Percentiles rank a stretch among this genome's conserved stretches.
phyloP scores from a whole-genome alignment of 2,113 vertebrate species.

The Cinclus cinclus region DNA sequence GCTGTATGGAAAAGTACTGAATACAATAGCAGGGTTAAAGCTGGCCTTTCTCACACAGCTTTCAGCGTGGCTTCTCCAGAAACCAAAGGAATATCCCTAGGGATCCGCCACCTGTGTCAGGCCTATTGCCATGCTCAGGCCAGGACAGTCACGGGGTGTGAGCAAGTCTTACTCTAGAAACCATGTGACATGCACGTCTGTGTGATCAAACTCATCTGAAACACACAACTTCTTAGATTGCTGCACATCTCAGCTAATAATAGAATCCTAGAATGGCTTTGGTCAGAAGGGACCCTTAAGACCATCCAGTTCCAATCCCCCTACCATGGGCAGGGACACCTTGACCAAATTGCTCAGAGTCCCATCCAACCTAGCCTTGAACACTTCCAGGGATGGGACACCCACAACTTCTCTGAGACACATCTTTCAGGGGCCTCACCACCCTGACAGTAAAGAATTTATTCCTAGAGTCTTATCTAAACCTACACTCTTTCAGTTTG shows the following conservation, averaged over 20 bases:
- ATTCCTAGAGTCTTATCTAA: not conserved
- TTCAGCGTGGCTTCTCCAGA: not conserved
- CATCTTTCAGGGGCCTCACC: not conserved
- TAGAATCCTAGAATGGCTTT: not conserved
- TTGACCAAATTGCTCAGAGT: not conserved
- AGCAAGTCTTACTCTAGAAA: not conserved
- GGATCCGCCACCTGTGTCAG: rapidly evolving
- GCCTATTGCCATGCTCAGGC: not conserved
- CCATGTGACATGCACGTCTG: not conserved
- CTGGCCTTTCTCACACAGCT: not conserved
- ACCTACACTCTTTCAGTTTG: not conserved
- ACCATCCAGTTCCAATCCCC: not conserved
- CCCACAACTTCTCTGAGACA: not conserved
- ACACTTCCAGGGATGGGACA: not conserved
- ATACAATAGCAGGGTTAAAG: not conserved
- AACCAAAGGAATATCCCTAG: not conserved
- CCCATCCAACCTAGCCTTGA: not conserved
- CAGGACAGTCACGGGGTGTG: rapidly evolving
- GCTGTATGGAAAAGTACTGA: not conserved
- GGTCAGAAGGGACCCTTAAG: not conserved
- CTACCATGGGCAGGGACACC: not conserved
- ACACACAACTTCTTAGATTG: not conserved
- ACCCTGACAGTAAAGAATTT: not conserved
- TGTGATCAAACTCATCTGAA: not conserved
- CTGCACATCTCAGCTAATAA: not conserved